phyloP scores from a whole-genome alignment of 2,797 vertebrate genomes.

The Darevskia nairensis region DNA sequence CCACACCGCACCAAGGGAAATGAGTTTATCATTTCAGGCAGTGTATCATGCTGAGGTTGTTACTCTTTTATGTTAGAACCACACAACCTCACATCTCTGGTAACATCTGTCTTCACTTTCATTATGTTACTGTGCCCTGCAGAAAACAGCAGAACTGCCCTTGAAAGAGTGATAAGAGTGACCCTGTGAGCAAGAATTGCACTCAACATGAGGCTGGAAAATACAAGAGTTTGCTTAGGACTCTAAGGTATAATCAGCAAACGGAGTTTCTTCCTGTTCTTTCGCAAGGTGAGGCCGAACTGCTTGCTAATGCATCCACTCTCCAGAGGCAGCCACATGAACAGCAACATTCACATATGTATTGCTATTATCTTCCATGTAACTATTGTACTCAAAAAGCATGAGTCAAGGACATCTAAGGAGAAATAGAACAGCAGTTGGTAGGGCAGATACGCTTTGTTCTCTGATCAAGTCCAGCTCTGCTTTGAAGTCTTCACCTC shows the following conservation, averaged over 20 bases:
- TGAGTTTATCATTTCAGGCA: neutral
- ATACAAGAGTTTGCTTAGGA: constrained; percentile 45
- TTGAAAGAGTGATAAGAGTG: constrained; percentile 43
- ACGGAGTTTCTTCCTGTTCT: constrained; percentile 42
- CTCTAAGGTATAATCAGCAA: constrained; percentile 33
- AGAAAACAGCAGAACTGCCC: constrained; percentile 22
- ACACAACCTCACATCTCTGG: neutral
- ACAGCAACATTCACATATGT: constrained; percentile 11
- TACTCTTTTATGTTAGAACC: neutral
- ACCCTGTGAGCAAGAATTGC: constrained; percentile 25
- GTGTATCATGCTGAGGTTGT: neutral
- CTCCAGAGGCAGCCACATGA: neutral
- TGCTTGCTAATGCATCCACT: neutral
- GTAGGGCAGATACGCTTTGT: neutral
- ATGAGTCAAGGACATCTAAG: neutral
- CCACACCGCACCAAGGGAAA: constrained; percentile 3
- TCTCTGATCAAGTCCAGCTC: neutral
- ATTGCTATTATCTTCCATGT: neutral
- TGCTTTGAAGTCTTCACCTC: neutral
- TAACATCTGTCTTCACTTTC: constrained; percentile 6
- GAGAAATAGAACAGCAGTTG: neutral
- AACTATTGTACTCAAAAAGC: neutral
- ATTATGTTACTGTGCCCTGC: constrained; percentile 12
- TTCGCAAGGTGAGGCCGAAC: constrained; percentile 42
- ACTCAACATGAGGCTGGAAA: neutral